Base-by-base conservation (phyloP, 2,888 invertebrate genomes). In the Galerucella calmariensis region DNA sequence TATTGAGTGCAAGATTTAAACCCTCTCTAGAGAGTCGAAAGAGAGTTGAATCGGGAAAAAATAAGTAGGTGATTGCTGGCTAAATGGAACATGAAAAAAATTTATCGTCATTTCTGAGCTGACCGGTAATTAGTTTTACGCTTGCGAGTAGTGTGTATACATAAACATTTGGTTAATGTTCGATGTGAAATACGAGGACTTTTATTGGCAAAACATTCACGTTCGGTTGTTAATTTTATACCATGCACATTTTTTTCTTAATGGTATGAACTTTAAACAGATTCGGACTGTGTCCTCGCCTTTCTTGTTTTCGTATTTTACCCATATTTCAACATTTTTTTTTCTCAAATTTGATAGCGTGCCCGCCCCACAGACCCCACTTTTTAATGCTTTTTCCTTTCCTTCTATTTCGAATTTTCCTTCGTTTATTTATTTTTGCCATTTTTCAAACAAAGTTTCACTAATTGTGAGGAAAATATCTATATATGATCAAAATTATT, bases 41-140 rank as follows among this genome's bases (percentile, higher is more conserved):
- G 63, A 24, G 46, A 46, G 46, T 46, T 5, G 12, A 46, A 46
- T 20, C 51, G 56, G 1, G 41, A 53, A 46, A 16, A 24, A 48
- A 75, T 73, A 75, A 75, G 75, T 75, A 73, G 75, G 75, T 73
- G 69, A 75, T 73, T 59, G 62, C n/a, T 72, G 66, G 46, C 14
- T 73, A 75, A 75, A 73, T 75, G 24, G 75, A 66, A 73, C 75
- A 72, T 72, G 27, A 66, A 66, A 73, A 69, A 73, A 75, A 75
- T 75, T 75, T 62, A 70, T 73, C 69, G 63, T 70, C 62, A 72
- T 69, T 46, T 20, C 63, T 62, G 14, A 62, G 46, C 63, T 65
- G 63, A 41, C 63, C 27, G 63, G 16, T 65, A 65, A 65, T 65
- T 65, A 65, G 63, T 46, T 65, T 63, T 63, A 63, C 0, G 16